Evolutionary conservation across 2,113 vertebrate genomes (phyloP).

Genomic region (Agapornis roseicollis): DNA sequence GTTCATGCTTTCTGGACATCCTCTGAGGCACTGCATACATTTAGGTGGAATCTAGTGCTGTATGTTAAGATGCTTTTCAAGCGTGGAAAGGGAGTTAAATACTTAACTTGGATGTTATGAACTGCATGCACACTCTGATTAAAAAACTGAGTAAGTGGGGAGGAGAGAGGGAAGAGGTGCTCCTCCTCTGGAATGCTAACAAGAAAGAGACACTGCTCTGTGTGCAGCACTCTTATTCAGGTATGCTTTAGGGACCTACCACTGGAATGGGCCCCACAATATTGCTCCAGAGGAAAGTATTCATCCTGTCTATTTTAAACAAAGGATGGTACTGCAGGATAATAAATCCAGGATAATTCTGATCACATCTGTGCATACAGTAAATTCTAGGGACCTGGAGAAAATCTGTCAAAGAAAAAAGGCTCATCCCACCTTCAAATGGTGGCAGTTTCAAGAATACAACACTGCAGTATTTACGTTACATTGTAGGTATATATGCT

Average conservation of each 20-base stretch:
- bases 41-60: not conserved
- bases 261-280: not conserved
- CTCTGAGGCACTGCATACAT: not conserved
- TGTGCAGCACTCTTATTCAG: not conserved
- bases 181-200: not conserved
- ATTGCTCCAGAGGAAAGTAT: not conserved
- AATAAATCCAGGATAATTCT: not conserved
- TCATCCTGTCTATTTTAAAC: not conserved
- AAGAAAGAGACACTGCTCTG: not conserved
- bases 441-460: not conserved
- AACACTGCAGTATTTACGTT: not conserved
- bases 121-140: not conserved
- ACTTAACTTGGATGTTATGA: not conserved
- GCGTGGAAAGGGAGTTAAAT: not conserved
- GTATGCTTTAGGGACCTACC: not conserved
- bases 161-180: not conserved
- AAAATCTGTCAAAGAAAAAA: not conserved
- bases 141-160: not conserved
- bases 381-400: not conserved
- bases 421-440: not conserved
- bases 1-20: not conserved
- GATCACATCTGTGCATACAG: not conserved
- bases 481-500: not conserved
- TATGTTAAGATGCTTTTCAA: not conserved
- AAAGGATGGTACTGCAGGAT: not conserved